Conservation (phyloP, 2,797 vertebrate species). For the Tachyglossus aculeatus region DNA sequence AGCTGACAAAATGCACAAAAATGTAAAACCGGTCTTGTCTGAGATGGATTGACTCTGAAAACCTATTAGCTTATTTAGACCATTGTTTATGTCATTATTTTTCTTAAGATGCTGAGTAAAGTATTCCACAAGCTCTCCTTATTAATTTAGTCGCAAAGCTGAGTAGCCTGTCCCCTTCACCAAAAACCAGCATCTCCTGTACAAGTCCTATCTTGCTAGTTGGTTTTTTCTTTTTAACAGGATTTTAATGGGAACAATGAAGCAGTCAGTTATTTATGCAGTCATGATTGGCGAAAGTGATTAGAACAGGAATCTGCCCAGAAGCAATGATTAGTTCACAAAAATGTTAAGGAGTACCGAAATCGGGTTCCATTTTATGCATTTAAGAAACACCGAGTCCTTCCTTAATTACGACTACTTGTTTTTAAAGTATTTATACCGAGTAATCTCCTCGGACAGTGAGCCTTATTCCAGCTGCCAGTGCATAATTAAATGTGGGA, state of each 20-base stretch:
- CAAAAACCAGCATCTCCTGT: conserved; percentile 10
- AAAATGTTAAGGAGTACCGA: conserved; percentile 73
- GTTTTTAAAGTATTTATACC: conserved; percentile 71
- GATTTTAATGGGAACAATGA: conserved; percentile 71
- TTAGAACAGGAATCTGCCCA: conserved; percentile 72
- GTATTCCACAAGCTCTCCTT: conserved; percentile 42
- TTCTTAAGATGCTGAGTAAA: conserved; percentile 53
- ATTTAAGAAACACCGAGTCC: conserved; percentile 68
- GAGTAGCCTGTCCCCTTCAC: conserved; percentile 41
- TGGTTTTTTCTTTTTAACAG: conserved; percentile 36
- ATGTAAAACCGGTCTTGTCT: conserved; percentile 57
- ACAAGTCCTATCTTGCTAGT: conserved; percentile 17
- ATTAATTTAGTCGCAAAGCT: conserved; percentile 45
- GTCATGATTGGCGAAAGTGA: conserved; percentile 71
- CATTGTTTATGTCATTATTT: conserved; percentile 42
- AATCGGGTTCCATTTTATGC: conserved; percentile 68
- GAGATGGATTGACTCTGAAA: conserved; percentile 53
- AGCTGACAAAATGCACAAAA: conserved; percentile 55
- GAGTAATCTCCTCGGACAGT: conserved; percentile 70
- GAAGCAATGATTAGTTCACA: conserved; percentile 71
- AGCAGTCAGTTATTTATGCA: conserved; percentile 71
- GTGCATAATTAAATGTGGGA: conserved; percentile 66
- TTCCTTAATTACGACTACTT: conserved; percentile 65
- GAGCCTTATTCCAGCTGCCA: conserved; percentile 63
- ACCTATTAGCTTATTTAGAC: conserved; percentile 64